Percentiles rank a stretch among this genome's conserved stretches.
phyloP scores from a whole-genome alignment of 2,797 vertebrate species.

The Calcarius lapponicus region DNA sequence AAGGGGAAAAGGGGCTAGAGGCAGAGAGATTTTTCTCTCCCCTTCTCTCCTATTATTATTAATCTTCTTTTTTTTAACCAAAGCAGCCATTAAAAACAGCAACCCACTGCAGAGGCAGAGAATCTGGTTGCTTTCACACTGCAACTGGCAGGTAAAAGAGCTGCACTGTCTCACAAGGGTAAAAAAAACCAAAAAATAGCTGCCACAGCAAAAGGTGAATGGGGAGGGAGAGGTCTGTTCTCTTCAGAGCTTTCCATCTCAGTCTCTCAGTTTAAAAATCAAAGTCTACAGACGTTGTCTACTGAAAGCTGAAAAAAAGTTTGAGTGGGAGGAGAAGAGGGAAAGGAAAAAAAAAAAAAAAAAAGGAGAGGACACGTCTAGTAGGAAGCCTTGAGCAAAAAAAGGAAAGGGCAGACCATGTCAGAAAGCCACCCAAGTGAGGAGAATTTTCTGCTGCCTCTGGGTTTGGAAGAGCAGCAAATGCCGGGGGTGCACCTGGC shows the following conservation, averaged over 20 bases:
- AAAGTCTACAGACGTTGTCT: conserved; percentile 30
- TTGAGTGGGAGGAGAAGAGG: conserved; percentile 3
- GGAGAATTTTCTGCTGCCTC: conserved; percentile 24
- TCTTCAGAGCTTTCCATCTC: conserved; percentile 45
- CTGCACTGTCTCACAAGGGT: conserved; percentile 37
- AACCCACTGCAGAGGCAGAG: conserved; percentile 49
- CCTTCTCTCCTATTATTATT: conserved; percentile 51
- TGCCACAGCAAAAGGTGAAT: conserved; percentile 64
- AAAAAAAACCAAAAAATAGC: conserved; percentile 50
- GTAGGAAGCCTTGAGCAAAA: not conserved
- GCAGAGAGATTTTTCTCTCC: conserved; percentile 27
- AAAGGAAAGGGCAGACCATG: conserved; percentile 12
- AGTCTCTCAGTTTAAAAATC: conserved; percentile 23
- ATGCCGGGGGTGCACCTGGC: not conserved
- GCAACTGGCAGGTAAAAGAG: conserved; percentile 46
- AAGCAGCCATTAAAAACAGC: conserved; percentile 50
- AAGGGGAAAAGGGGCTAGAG: conserved; percentile 30
- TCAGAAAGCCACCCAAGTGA: conserved; percentile 42
- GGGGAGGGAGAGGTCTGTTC: conserved; percentile 53
- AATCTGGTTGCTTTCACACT: conserved; percentile 24
- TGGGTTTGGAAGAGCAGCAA: conserved; percentile 14
- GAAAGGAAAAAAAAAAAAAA: not conserved
- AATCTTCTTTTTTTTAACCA: conserved; percentile 6
- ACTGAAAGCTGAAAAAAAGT: conserved; percentile 43
- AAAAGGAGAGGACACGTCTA: not conserved